Conservation (phyloP, 2,888 invertebrate genomes). For the Caenorhabditis panamensis region DNA sequence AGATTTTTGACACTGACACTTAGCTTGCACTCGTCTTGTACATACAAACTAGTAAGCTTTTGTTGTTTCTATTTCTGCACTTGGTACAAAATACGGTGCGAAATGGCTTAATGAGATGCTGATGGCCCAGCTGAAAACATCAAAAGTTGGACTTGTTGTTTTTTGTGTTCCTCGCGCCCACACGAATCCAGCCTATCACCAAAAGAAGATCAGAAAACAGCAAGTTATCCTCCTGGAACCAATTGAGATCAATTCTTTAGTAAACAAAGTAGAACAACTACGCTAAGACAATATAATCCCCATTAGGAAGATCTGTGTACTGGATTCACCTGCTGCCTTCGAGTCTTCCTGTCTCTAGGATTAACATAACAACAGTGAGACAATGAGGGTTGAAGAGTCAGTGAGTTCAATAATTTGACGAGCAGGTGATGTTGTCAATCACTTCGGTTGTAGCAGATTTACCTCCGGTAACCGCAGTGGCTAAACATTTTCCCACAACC, state of each 20-base stretch:
- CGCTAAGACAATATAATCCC: neutral
- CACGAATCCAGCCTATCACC: neutral
- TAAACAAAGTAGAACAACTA: too few relatives aligned
- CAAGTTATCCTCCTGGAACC: neutral
- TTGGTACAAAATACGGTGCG: neutral
- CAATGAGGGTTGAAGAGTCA: conserved; percentile 40
- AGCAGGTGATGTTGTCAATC: conserved; percentile 57
- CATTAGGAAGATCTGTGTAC: neutral
- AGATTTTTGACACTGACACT: neutral
- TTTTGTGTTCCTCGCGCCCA: neutral
- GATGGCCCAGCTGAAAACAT: neutral
- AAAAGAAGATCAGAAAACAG: neutral
- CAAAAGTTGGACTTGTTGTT: conserved; percentile 5
- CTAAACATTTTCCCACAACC: conserved; percentile 19
- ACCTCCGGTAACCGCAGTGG: conserved; percentile 40
- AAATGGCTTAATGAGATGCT: neutral
- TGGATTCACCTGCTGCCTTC: conserved; percentile 3
- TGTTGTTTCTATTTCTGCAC: neutral
- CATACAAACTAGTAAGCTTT: neutral
- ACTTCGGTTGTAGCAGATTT: conserved; percentile 42
- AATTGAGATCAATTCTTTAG: too few relatives aligned
- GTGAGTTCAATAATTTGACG: conserved; percentile 57
- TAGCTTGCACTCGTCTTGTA: neutral
- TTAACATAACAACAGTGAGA: conserved; percentile 9
- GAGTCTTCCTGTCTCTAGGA: conserved; percentile 23